Base-by-base conservation (phyloP, 2,888 invertebrate genomes). In the Harmothoe impar region DNA sequence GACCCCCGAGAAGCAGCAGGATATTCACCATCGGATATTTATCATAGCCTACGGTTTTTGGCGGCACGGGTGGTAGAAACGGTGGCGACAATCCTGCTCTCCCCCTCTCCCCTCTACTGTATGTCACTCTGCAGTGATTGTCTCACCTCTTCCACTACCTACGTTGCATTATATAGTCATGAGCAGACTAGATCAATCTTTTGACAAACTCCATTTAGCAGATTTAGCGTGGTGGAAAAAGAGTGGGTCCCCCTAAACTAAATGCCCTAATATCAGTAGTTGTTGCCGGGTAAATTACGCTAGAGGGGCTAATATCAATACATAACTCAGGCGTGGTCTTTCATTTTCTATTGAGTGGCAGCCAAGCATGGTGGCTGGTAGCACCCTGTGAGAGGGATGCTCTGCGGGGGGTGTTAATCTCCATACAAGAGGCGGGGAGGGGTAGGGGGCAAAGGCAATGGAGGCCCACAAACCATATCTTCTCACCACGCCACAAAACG, bases 271-370 rank as follows among this genome's bases (percentile, higher is more conserved):
- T 72, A 72, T 35, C 84, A 51, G 25, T 43, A 51, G 84, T 84
- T 84, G 84, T 84, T 51, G 84, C 51, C 84, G 10, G 43, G 23
- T 84, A 51, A 51, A 84, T 84, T 84, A 84, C 84, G 51, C 43
- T 51, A 20, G 43, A 35, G n/a, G n/a, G 51, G 84, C 43, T 51
- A 35, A 84, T 84, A 84, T 84, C 84, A 84, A 84, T 84, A 84
- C 84, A 84, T 84, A 84, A 84, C 84, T 84, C 84, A 84, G 43
- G 84, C 84, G 51, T 84, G 43, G 84, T 51, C 84, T 84, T 84
- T 84, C 84, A 51, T 84, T 84, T 84, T n/a, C 43, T 35, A 51
- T 84, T 72, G 72, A 72, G 29, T 72, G 72, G 72, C 72, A 72
- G 29, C 72, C 72, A 15, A 72, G 72, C 72, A 72, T 72, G 72